phyloP scores from a whole-genome alignment of 2,113 vertebrate species.

The Amblyornis subalaris region DNA sequence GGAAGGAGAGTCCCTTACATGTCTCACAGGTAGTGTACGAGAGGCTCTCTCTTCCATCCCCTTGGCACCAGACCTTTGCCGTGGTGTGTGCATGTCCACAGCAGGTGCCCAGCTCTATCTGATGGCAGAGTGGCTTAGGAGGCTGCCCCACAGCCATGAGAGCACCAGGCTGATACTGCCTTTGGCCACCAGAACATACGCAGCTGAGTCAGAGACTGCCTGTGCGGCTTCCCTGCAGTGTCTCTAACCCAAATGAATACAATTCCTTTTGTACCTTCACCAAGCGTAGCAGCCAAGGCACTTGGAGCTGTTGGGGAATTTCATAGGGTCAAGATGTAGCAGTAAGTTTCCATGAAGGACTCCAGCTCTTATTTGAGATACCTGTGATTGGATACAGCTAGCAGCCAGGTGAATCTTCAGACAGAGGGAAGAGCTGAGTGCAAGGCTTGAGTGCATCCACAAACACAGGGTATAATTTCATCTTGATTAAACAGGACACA shows the following conservation, averaged over 20 bases:
- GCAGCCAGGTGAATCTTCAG: not conserved
- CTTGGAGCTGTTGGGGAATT: not conserved
- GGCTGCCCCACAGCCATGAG: not conserved
- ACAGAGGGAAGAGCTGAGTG: not conserved
- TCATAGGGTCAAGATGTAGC: not conserved
- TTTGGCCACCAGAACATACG: not conserved
- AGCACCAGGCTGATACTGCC: not conserved
- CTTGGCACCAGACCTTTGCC: not conserved
- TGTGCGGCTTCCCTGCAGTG: not conserved
- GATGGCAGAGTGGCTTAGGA: not conserved
- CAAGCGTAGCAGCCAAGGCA: not conserved
- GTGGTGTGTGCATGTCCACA: not conserved
- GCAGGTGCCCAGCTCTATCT: not conserved
- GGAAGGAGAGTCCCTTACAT: not conserved
- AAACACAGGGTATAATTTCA: not conserved
- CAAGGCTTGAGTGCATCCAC: not conserved
- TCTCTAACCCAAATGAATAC: not conserved
- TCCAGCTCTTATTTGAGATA: not conserved
- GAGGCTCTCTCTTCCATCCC: not conserved
- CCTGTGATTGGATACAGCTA: not conserved
- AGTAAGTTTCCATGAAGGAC: not conserved
- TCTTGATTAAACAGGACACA: not conserved
- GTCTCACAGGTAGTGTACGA: not conserved
- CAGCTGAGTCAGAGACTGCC: accelerated
- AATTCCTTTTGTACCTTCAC: not conserved